These are phyloP conservation scores for Platycercus adscitus DNA, from an alignment of 2,113 vertebrate genomes.

Conservation along the genomic window DNA sequence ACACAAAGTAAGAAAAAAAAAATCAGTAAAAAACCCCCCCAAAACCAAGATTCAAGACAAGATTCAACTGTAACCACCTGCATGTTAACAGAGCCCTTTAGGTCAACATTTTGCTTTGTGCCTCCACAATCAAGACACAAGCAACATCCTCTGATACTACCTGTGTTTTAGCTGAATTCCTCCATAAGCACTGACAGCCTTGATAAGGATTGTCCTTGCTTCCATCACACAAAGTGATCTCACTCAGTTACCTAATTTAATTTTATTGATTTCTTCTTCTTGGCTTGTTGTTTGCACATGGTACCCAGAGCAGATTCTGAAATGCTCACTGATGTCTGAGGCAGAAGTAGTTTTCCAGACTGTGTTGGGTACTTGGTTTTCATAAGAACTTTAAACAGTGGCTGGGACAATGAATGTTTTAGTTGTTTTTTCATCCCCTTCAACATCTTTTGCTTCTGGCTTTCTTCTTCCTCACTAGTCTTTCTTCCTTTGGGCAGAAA, in stretches of 20 bases:
- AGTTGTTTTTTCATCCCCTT: slow-evolving; percentile 91
- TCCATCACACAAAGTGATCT: neutral
- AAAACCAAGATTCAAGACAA: neutral
- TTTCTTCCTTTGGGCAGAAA: slow-evolving; percentile 57
- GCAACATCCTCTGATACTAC: neutral
- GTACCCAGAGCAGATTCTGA: slow-evolving; percentile 81
- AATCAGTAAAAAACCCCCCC: neutral
- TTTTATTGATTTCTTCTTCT: slow-evolving; percentile 45
- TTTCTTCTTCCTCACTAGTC: slow-evolving; percentile 78
- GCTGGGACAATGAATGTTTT: slow-evolving; percentile 84
- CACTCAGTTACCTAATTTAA: neutral
- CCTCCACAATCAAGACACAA: neutral
- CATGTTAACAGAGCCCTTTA: neutral
- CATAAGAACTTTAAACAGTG: slow-evolving; percentile 83
- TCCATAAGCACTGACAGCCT: neutral
- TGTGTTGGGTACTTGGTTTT: slow-evolving; percentile 95
- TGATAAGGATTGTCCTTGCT: neutral
- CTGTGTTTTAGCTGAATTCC: neutral
- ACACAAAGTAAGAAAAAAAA: neutral
- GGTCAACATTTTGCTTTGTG: neutral
- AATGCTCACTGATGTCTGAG: slow-evolving; percentile 30
- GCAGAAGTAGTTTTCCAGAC: slow-evolving; percentile 82
- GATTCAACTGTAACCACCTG: neutral
- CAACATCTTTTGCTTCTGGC: slow-evolving; percentile 84
- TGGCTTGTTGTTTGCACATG: slow-evolving; percentile 72